A percentile compares a stretch with the other conserved stretches of the same genome.
These are phyloP conservation scores for Trichomycterus rosablanca DNA, from an alignment of 2,113 vertebrate species.

Conservation along the genomic window DNA sequence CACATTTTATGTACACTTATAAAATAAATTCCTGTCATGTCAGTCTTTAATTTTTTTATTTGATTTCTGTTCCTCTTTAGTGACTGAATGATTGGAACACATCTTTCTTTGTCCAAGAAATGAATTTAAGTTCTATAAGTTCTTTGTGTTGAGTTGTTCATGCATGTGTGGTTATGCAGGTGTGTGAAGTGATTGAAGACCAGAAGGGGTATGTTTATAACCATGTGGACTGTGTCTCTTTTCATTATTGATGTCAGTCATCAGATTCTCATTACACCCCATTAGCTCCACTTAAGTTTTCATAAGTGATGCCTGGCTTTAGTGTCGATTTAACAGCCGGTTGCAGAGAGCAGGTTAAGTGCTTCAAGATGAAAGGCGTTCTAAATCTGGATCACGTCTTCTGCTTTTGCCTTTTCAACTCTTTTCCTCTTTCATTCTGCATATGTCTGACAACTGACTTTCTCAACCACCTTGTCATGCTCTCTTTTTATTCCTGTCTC, in stretches of 20 bases:
- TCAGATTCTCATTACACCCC: slow-evolving; percentile 12
- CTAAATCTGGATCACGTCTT: slow-evolving; percentile 24
- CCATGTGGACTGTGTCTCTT: slow-evolving; percentile 6
- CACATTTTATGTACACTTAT: too few relatives aligned
- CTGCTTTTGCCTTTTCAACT: slow-evolving; percentile 17
- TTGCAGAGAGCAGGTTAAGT: slow-evolving; percentile 33
- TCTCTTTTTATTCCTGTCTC: not conserved
- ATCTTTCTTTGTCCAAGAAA: too few relatives aligned
- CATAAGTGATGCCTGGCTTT: slow-evolving; percentile 20
- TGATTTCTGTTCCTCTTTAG: too few relatives aligned
- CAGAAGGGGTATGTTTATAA: slow-evolving; percentile 1
- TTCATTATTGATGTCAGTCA: slow-evolving; percentile 25
- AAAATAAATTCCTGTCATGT: too few relatives aligned
- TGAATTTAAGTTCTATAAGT: too few relatives aligned
- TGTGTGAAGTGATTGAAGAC: not conserved
- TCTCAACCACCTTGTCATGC: slow-evolving; percentile 5
- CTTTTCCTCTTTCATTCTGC: not conserved
- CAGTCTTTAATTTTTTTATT: too few relatives aligned
- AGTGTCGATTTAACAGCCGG: slow-evolving; percentile 16
- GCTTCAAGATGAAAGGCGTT: slow-evolving; percentile 24
- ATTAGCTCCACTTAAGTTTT: slow-evolving; percentile 30
- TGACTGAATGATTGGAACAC: too few relatives aligned
- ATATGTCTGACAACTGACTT: not conserved
- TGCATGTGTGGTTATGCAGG: not conserved
- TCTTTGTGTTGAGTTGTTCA: too few relatives aligned